Base-by-base conservation (phyloP, 2,888 invertebrate species). In the Trichacis sp. region DNA sequence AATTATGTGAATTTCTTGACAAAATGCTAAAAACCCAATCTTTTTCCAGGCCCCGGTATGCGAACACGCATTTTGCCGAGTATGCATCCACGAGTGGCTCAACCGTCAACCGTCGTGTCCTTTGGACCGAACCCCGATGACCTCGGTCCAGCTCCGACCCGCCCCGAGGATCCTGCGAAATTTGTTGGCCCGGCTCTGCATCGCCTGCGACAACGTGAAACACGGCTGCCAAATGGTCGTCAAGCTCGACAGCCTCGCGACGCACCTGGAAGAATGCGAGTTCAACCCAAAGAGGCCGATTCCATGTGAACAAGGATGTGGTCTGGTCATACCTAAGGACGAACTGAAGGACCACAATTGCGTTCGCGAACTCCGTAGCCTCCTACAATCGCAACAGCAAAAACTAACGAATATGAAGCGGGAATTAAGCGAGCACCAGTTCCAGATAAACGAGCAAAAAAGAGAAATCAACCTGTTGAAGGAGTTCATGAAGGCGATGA, bases 61-160 rank as follows among this genome's bases (percentile, higher is more conserved):
- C 85, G 97, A 98, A 84, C 97, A 98, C 87, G 96, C 97, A 57
- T 98, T 97, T 86, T 98, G 97, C 85, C 90, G 92, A 76, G 90
- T 90, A 49, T 98, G 97, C 85, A 98, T 98, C 76, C 93, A 93
- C 66, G 96, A 97, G 86, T 98, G 97, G 97, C 90, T 97, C 71
- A 93, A 93, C 70, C 90, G 95, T 50, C 96, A 97, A 84, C 95
- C 95, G 14, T 96, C 95, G 30, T 98, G 97, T 81, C 97, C 97
- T 2, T 93, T 97, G 45, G 97, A 98, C 86, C 89, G 97, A 53
- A 95, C 94, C 81, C 90, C 93, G 50, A 92, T 97, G 73, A 95
- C 95, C 33, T 90, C 93, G n/a, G 90, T 91, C 65, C 96, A 96
- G 85, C 87, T 98, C 29, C 89, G 96, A 82, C 93, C 95, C 64